Evolutionary conservation across 2,113 vertebrate genomes (phyloP), one percentile per base, ranked within the genome.

Genomic region (Cyphomyrus plagiostoma): DNA sequence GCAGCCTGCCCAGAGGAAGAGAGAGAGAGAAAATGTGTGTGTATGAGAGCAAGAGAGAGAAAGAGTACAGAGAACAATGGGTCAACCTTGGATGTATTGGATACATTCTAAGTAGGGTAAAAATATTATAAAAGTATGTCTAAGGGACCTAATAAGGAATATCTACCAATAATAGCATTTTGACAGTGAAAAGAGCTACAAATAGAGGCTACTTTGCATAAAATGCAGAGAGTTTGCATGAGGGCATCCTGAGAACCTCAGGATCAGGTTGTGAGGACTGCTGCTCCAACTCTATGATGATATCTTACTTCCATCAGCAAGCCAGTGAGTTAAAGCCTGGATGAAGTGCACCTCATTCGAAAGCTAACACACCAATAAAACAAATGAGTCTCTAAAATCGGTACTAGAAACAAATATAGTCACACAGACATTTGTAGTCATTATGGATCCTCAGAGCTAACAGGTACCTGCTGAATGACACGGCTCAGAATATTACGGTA

Each of bases 1-100:
- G 96, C 98, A 99, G 96, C 98, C 98, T 99, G 90, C 0, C 82
- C 90, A 89, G 39, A 49, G 39, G 89, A 89, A 52, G 15, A 45
- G 21, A 39, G 46, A n/a, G 42, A 62, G 74, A 83, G 58, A 89
- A 35, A 84, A 45, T 46, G 46, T 21, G 50, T 11, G 35, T n/a
- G 48, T 52, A 39, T 23, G 53, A 19, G 17, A 62, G 85, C 4
- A 23, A 49, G 50, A 87, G 50, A 53, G 74, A 80, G 35, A 80
- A n/a, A 80, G 74, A 42, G 74, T 19, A 30, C 30, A 42, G 35
- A 19, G 15, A 80, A 15, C 30, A 42, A 13, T 35, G 35, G 74
- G 35, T 42, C 30, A 80, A 8, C 11, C 15, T 19, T 80, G 74
- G 62, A 70, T 80, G 74, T 19, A 42, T 8, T 15, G 17, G 30